Conservation (phyloP, 2,888 invertebrate species). For the Calliopum simillimum region DNA sequence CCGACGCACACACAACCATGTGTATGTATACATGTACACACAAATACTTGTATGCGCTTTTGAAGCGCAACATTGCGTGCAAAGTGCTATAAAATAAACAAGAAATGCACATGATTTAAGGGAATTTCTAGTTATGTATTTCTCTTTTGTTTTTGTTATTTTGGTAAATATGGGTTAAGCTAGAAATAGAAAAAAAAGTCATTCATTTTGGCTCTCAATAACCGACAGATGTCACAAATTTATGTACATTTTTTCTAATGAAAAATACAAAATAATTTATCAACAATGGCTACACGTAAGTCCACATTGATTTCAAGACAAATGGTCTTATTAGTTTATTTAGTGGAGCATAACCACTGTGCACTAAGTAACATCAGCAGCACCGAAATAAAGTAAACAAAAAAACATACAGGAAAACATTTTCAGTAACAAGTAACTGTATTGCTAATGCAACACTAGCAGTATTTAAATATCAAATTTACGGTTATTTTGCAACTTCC, state of each 20-base stretch:
- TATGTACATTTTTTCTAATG: background rate
- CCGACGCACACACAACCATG: background rate
- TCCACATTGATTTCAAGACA: too few relatives aligned
- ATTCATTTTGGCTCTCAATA: background rate
- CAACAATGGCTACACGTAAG: too few relatives aligned
- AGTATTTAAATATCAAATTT: too few relatives aligned
- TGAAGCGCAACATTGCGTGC: conserved; percentile 14
- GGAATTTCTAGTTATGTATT: background rate
- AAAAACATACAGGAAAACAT: too few relatives aligned
- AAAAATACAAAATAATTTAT: background rate
- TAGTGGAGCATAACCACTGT: too few relatives aligned
- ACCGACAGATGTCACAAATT: background rate
- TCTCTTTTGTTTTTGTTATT: background rate
- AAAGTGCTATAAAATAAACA: background rate
- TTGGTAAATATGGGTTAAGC: background rate
- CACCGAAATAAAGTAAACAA: too few relatives aligned
- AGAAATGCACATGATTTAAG: conserved; percentile 9
- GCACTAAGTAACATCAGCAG: too few relatives aligned
- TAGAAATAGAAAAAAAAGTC: background rate
- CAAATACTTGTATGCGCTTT: background rate
- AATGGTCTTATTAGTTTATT: too few relatives aligned
- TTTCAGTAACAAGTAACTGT: too few relatives aligned
- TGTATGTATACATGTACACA: conserved; percentile 4
- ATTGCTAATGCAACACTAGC: too few relatives aligned
- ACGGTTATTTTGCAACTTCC: too few relatives aligned